Percentiles rank a stretch among this genome's conserved stretches.
phyloP scores from a whole-genome alignment of 1,140 invertebrate species.

The Heliconius congener region DNA sequence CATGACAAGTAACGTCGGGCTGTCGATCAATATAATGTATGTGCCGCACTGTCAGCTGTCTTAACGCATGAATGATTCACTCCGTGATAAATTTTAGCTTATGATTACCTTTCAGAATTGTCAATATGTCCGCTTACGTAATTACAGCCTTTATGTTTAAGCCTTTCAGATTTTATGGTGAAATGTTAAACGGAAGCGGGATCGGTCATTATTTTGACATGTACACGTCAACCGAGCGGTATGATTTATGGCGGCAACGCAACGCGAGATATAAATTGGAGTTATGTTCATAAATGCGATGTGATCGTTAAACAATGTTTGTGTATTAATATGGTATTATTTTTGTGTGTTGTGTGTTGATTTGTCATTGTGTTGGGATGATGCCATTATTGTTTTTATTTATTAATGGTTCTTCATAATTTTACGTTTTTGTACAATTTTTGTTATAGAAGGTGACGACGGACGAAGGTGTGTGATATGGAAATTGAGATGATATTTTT shows the following conservation, averaged over 20 bases:
- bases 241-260: slow-evolving; percentile 67
- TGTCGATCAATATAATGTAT: slow-evolving; percentile 81
- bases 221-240: slow-evolving; percentile 48
- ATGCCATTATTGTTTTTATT: neutral
- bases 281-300: slow-evolving; percentile 44
- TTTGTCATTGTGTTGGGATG: neutral
- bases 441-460: no score
- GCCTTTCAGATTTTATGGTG: slow-evolving; percentile 60
- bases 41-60: slow-evolving; percentile 78
- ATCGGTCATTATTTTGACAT: slow-evolving; percentile 65
- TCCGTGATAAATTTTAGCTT: slow-evolving; percentile 80
- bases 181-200: slow-evolving; percentile 59
- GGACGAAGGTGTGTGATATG: no score
- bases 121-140: slow-evolving; percentile 78
- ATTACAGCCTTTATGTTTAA: slow-evolving; percentile 53
- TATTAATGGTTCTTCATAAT: neutral
- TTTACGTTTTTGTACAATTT: no score
- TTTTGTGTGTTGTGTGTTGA: slow-evolving; percentile 8
- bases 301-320: slow-evolving; percentile 47
- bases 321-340: slow-evolving; percentile 12
- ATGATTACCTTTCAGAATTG: slow-evolving; percentile 80
- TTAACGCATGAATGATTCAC: slow-evolving; percentile 79
- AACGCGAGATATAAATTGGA: slow-evolving; percentile 60
- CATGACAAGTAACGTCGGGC: slow-evolving; percentile 78
- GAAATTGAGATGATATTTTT: no score